phyloP scores from a whole-genome alignment of 1,140 invertebrate genomes.

The Agrypnia vestita region DNA sequence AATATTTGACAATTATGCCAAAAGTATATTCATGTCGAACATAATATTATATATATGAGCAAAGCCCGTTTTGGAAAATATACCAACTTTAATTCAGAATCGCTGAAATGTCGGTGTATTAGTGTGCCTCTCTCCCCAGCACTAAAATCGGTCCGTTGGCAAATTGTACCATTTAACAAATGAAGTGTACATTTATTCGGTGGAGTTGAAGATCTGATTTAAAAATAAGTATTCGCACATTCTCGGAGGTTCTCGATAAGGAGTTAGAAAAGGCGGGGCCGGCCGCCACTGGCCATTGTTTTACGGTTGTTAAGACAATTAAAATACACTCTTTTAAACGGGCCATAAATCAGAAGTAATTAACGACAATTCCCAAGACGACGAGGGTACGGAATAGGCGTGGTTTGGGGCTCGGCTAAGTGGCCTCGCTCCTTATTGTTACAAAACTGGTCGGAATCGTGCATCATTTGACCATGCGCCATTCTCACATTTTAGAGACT shows the following conservation, averaged over 20 bases:
- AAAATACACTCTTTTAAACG: constrained; percentile 51
- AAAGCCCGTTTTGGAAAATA: too few relatives aligned
- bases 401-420: constrained; percentile 19
- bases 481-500: too few relatives aligned
- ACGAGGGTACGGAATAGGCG: constrained; percentile 10
- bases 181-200: neutral
- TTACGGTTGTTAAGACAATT: constrained; percentile 46
- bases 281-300: constrained; percentile 21
- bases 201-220: neutral
- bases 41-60: too few relatives aligned
- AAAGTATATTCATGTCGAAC: too few relatives aligned
- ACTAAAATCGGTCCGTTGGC: too few relatives aligned
- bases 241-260: neutral
- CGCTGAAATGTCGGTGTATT: too few relatives aligned
- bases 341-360: constrained; percentile 48
- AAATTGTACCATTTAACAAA: neutral
- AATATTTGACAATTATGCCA: too few relatives aligned
- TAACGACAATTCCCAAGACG: constrained; percentile 41
- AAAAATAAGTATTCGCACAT: constrained; percentile 27
- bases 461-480: too few relatives aligned
- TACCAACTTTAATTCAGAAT: too few relatives aligned
- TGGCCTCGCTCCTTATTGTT: constrained; percentile 11
- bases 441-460: too few relatives aligned
- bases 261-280: constrained; percentile 31
- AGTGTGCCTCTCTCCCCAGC: too few relatives aligned